Base-by-base conservation (phyloP, 2,888 invertebrate species). In the Heliconius cydno region DNA sequence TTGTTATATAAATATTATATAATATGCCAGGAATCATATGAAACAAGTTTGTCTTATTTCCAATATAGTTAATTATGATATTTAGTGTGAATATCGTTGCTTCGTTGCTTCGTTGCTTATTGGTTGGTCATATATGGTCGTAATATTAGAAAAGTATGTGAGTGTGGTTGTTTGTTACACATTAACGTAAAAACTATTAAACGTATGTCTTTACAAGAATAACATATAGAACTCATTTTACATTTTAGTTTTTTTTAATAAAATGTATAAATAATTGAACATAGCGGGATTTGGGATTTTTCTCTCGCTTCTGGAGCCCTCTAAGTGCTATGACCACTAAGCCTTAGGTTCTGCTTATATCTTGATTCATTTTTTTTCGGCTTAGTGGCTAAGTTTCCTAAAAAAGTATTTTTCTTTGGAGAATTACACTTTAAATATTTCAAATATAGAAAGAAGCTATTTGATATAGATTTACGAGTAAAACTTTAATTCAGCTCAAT, bases 1-100 rank as follows among this genome's bases (percentile, higher is more conserved):
- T 79, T 79, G 46, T 34, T 65, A 30, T 7, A 34, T 60, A 73
- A n/a, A 10, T 38, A 60, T 15, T 34, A 34, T 60, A 38, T 34
- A 9, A 34, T 34, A 34, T 3, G 73, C 6, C 15, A n/a, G 60
- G 6, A 41, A 25, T 60, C 57, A 34, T 60, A 10, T 25, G 19
- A 41, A 60, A 57, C 5, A 22, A 28, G 15, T 71, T 52, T 52
- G 9, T 19, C 52, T 22, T 60, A 2, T 34, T 34, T 57, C 19
- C 6, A 3, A 60, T 30, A n/a, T n/a, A 73, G 22, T 12, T 2
- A 60, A 30, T 57, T 22, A 57, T 2, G 13, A 25, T 57, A 72
- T 72, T 72, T 12, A 57, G 12, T 38, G 22, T 0, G 22, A 22
- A 52, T 52, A 52, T 5, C 52, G 15, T 15, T 52, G 6, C 52